Conservation (phyloP, 1,140 invertebrate genomes). For the Rhopalosiphum maidis region DNA sequence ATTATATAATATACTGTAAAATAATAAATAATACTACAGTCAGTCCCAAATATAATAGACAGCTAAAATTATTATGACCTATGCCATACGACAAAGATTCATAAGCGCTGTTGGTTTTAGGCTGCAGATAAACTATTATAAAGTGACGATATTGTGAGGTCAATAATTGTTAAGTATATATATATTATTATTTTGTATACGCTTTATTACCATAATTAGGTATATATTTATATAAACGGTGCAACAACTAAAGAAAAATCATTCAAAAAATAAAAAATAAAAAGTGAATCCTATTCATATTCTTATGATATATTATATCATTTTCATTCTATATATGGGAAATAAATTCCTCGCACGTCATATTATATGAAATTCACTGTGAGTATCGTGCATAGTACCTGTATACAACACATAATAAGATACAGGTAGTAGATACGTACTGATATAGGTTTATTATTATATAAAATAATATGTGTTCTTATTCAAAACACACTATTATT, state of each 20-base stretch:
- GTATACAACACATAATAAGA: not conserved
- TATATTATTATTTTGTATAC: not conserved
- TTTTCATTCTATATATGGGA: too few relatives aligned
- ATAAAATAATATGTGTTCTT: not conserved
- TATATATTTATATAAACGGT: not conserved
- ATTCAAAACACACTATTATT: not conserved
- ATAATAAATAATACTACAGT: too few relatives aligned
- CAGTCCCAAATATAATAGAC: not conserved
- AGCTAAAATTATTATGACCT: not conserved
- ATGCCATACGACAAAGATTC: not conserved
- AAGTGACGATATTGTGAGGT: not conserved
- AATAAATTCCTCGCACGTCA: not conserved
- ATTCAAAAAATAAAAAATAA: not conserved
- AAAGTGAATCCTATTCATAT: not conserved
- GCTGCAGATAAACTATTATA: not conserved
- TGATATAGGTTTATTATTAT: not conserved
- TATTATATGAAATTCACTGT: not conserved
- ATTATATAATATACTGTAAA: not conserved
- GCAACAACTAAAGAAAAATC: not conserved
- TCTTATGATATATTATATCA: too few relatives aligned
- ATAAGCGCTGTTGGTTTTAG: not conserved
- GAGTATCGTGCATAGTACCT: not conserved
- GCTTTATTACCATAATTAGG: not conserved
- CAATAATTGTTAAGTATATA: not conserved
- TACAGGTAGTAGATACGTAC: not conserved